A percentile compares a stretch with the other conserved stretches of the same genome.
phyloP scores from a whole-genome alignment of 2,797 vertebrate genomes.

The Apogon talboti region DNA sequence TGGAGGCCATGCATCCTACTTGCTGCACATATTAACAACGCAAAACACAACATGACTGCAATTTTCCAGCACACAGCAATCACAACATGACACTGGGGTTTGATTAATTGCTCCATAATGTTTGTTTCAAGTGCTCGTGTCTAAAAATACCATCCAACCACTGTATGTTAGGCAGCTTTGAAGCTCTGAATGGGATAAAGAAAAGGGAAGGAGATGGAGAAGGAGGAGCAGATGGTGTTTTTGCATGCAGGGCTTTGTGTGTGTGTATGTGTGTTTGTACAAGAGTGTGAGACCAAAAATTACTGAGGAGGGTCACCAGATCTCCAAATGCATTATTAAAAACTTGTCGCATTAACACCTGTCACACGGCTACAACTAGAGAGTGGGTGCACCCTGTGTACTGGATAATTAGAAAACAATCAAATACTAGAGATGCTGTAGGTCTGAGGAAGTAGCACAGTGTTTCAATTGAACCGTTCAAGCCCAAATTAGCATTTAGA shows the following conservation, averaged over 20 bases:
- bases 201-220: constrained; percentile 14
- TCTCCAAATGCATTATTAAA: constrained; percentile 68
- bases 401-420: constrained; percentile 44
- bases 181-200: constrained; percentile 27
- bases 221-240: constrained; percentile 71
- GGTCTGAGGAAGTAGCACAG: neutral
- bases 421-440: constrained; percentile 10
- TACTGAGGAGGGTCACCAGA: constrained; percentile 51
- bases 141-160: constrained; percentile 33
- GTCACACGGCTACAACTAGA: constrained; percentile 29
- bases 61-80: constrained; percentile 8
- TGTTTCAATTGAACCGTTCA: constrained; percentile 20
- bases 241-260: constrained; percentile 27
- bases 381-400: constrained; percentile 13
- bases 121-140: constrained; percentile 3
- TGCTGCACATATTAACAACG: constrained; percentile 20
- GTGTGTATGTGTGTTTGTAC: neutral
- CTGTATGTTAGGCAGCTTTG: constrained; percentile 18
- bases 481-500: constrained; percentile 20
- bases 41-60: constrained; percentile 14
- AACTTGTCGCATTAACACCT: constrained; percentile 57
- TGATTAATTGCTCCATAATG: constrained; percentile 16
- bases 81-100: constrained; percentile 2
- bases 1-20: constrained; percentile 12
- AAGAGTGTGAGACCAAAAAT: constrained; percentile 24